Evolutionary conservation across 2,113 vertebrate species (phyloP), one percentile per base, ranked within the genome.

Genomic region (Sula dactylatra): DNA sequence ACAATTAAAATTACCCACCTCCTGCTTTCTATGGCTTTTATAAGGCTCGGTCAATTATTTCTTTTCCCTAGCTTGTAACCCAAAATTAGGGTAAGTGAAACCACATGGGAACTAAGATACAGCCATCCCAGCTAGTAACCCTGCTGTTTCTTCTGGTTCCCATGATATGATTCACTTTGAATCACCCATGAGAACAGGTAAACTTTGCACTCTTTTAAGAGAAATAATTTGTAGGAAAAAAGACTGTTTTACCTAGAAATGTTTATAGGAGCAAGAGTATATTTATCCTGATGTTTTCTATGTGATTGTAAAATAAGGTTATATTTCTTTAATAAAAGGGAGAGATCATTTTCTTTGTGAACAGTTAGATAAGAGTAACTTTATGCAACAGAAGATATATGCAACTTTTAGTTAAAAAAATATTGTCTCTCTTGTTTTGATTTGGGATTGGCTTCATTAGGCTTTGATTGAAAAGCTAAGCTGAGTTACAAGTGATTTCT

Each of bases 141-240:
- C 18, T 56, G 8, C 9, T 67, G 32, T 44, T 10, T 50, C 19
- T 38, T 7, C 29, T 2, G 1, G 8, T 12, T 79, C 19, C 40
- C 8, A 31, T 49, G 15, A 7, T 58, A 42, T 38, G 56, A 14
- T 66, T 54, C 25, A 16, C 17, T 79, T 56, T 34, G 66, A 80
- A 1, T 81, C 6, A 59, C n/a, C 16, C 34, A 36, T 73, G 66
- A 93, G 16, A 91, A 77, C 86, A 95, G 94, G 93, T 95, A 94
- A 94, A 85, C 10, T 50, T 82, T 55, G 24, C 11, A 4, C 16
- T 40, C 38, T 74, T 78, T 38, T 7, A 44, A 58, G 31, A 36
- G 72, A 70, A 82, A 32, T 16, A 44, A 26, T 55, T 55, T 22
- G 6, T 49, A 71, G 7, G 21, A 38, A 74, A 67, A 6, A 3